Evolutionary conservation across 2,113 vertebrate species (phyloP), one percentile per base, ranked within the genome.

Genomic region (Delphinus delphis): DNA sequence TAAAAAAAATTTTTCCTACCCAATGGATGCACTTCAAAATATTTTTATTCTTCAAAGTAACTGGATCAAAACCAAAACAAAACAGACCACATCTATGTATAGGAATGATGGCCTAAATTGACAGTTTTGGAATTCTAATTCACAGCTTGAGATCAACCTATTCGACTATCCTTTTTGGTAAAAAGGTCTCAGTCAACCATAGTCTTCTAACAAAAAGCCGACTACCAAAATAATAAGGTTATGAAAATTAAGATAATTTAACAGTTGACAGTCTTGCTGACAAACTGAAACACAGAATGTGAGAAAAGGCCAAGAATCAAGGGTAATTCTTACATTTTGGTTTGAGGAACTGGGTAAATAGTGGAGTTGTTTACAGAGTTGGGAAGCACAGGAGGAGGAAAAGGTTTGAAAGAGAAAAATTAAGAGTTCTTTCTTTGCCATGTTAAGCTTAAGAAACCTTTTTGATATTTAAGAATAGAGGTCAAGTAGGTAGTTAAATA

Each of bases 101-200:
- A 68, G 25, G 41, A 92, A 76, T 33, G 4, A 92, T 44, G n/a
- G 53, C 38, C 28, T 91, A 94, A 95, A 84, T 5, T 50, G 14
- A 88, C 7, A 63, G 33, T 87, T 71, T 9, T 73, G 6, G 23
- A 96, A 93, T 95, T 95, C 85, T 90, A 92, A 92, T 44, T 84
- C 58, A 60, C 26, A 90, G 41, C 21, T 85, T 82, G 50, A 77
- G 67, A 70, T 53, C 26, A 94, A 81, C 76, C 60, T 67, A 85
- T 67, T 93, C 3, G 44, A 36, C 38, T 77, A 60, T 21, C 10
- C 10, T 67, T 84, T 88, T 76, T 62, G 31, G 47, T 85, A 80
- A 95, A 97, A 85, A 90, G 18, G 9, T 87, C 50, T 88, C 50
- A 53, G 28, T 95, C 20, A 92, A 86, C 36, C 13, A 67, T 20